These are phyloP conservation scores for Nothobranchius furzeri DNA, from an alignment of 2,113 vertebrate genomes.

Conservation along the genomic window DNA sequence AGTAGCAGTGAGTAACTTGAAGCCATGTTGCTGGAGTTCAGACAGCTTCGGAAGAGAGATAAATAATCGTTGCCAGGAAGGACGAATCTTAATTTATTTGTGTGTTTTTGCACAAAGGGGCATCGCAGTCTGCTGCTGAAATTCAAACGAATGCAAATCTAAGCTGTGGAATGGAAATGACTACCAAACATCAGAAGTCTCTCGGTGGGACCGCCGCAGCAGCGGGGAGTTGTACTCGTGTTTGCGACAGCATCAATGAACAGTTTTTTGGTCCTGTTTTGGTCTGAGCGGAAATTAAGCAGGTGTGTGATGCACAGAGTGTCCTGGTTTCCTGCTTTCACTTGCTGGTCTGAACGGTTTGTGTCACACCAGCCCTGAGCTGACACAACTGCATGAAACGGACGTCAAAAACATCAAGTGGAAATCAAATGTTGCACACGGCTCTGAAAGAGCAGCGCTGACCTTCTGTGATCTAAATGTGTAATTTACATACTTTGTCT, in stretches of 20 bases:
- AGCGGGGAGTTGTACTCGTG: slow-evolving; percentile 66
- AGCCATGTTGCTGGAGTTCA: slow-evolving; percentile 45
- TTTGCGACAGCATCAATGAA: slow-evolving; percentile 55
- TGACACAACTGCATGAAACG: slow-evolving; percentile 7
- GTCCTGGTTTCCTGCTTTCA: slow-evolving; percentile 38
- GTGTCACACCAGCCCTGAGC: slow-evolving; percentile 3
- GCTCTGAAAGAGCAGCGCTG: slow-evolving; percentile 22
- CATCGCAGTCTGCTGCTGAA: slow-evolving; percentile 42
- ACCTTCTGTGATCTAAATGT: slow-evolving; percentile 61
- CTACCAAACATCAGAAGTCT: slow-evolving; percentile 59
- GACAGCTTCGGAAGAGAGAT: slow-evolving; percentile 55
- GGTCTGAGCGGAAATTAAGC: slow-evolving; percentile 42
- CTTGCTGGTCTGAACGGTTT: slow-evolving; percentile 31
- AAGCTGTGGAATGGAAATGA: slow-evolving; percentile 55
- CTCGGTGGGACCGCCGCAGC: slow-evolving; percentile 38
- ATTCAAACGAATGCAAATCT: slow-evolving; percentile 73
- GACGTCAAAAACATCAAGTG: background rate
- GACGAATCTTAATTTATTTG: slow-evolving; percentile 66
- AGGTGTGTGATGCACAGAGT: slow-evolving; percentile 5
- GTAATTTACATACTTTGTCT: slow-evolving; percentile 54
- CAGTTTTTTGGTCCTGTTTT: slow-evolving; percentile 50
- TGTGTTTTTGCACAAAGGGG: slow-evolving; percentile 57
- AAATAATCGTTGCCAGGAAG: slow-evolving; percentile 60
- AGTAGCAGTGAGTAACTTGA: slow-evolving; percentile 45
- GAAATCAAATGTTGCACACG: background rate